These are phyloP conservation scores for Genyomyrus donnyi DNA, from an alignment of 2,113 vertebrate species.

Conservation along the genomic window DNA sequence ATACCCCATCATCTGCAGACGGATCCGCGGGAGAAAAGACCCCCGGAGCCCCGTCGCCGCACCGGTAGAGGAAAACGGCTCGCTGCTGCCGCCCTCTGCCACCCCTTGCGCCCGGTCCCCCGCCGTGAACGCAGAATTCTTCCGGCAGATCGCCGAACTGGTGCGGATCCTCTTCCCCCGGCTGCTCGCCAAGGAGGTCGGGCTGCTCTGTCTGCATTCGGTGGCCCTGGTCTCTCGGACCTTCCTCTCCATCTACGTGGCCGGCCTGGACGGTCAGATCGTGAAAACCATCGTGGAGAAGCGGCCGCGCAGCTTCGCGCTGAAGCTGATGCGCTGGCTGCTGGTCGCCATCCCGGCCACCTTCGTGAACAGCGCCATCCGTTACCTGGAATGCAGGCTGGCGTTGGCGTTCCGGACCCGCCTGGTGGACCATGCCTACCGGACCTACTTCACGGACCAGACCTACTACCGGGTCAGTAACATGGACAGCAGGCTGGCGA, in stretches of 20 bases:
- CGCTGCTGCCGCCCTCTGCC: conserved; percentile 22
- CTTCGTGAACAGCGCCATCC: conserved; percentile 95
- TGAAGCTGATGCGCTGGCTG: conserved; percentile 87
- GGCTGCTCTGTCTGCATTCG: conserved; percentile 83
- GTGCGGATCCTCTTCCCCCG: conserved; percentile 80
- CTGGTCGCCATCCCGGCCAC: conserved; percentile 94
- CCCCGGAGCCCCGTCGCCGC: neutral
- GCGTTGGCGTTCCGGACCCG: conserved; percentile 92
- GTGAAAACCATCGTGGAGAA: conserved; percentile 96
- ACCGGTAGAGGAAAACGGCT: conserved; percentile 49
- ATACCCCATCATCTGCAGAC: conserved; percentile 70
- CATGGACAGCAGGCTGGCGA: conserved; percentile 90
- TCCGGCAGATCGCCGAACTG: conserved; percentile 79
- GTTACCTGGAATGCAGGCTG: conserved; percentile 90
- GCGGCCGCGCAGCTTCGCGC: conserved; percentile 71
- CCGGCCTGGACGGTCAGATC: conserved; percentile 88
- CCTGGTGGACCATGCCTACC: conserved; percentile 81
- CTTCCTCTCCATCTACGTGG: conserved; percentile 94
- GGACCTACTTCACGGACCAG: conserved; percentile 86
- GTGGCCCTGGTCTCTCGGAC: conserved; percentile 89
- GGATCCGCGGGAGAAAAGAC: conserved; percentile 44
- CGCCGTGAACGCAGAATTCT: conserved; percentile 76
- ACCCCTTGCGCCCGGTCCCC: conserved; percentile 54
- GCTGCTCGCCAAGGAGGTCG: conserved; percentile 75
- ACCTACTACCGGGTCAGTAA: conserved; percentile 92